Percentiles rank a stretch among this genome's conserved stretches.
Conservation (phyloP, 2,888 invertebrate species). For the Sinhomidia bicolor region DNA sequence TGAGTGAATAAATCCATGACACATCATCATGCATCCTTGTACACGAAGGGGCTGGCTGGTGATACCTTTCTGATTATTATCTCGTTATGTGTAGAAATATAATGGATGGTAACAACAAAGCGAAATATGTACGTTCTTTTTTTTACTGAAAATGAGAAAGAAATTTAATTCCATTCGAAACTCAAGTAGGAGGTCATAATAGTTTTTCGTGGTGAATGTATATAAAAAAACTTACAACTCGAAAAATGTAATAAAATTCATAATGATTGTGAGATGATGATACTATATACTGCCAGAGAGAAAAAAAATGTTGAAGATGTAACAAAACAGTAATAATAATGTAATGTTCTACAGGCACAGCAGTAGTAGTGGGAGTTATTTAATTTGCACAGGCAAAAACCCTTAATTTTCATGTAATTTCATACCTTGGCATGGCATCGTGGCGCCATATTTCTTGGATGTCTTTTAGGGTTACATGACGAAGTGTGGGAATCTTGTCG, state of each 20-base stretch:
- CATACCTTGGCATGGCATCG: background rate
- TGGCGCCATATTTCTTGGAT: constrained; percentile 61
- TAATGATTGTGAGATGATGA: constrained; percentile 5
- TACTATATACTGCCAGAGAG: background rate
- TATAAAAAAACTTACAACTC: background rate
- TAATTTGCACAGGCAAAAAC: constrained; percentile 49
- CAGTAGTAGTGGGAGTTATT: constrained; percentile 53
- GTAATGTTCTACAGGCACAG: background rate
- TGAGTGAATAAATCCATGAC: background rate
- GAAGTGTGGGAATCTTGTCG: constrained; percentile 67
- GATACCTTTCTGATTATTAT: constrained; percentile 8
- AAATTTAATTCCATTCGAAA: constrained; percentile 12
- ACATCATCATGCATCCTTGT: constrained; percentile 31
- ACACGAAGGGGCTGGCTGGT: background rate
- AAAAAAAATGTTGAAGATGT: constrained; percentile 9
- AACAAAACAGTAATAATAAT: constrained; percentile 23
- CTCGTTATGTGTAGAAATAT: background rate
- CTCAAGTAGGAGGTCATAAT: constrained; percentile 27
- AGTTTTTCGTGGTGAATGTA: constrained; percentile 22
- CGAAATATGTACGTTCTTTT: background rate
- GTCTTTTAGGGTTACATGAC: constrained; percentile 59
- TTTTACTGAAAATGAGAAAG: constrained; percentile 27
- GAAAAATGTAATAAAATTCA: background rate
- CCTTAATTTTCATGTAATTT: constrained; percentile 43
- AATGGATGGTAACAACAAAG: background rate